A percentile compares a stretch with the other conserved stretches of the same genome.
phyloP scores from a whole-genome alignment of 1,140 invertebrate species.

The Teleopsis dalmanni region DNA sequence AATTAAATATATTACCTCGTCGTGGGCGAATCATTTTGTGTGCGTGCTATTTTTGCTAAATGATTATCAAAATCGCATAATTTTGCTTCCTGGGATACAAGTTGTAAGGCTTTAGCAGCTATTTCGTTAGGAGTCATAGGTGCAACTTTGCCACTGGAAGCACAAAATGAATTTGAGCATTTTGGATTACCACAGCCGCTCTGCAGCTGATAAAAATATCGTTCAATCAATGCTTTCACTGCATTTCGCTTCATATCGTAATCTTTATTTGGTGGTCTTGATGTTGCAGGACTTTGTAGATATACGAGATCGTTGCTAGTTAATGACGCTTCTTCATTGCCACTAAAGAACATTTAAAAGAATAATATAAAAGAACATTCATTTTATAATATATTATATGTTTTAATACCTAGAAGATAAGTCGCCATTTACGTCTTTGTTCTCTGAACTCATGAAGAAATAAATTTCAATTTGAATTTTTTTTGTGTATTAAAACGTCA shows the following conservation, averaged over 20 bases:
- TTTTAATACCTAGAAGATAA: neutral
- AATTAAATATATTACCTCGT: conserved; percentile 15
- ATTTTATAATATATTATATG: neutral
- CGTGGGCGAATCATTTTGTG: conserved; percentile 13
- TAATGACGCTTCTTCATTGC: conserved; percentile 10
- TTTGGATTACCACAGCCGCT: conserved; percentile 81
- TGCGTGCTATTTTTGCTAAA: conserved; percentile 57
- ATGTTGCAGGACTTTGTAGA: neutral
- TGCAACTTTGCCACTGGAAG: conserved; percentile 78
- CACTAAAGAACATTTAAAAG: conserved; percentile 1
- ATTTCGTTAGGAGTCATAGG: conserved; percentile 78
- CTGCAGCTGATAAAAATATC: conserved; percentile 85
- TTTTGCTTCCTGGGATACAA: conserved; percentile 75
- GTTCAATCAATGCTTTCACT: conserved; percentile 79
- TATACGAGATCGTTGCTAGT: conserved; percentile 4
- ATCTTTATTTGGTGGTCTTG: conserved; percentile 5
- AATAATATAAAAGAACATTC: neutral
- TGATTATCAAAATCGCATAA: conserved; percentile 62
- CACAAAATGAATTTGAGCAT: conserved; percentile 80
- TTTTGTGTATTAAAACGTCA: too few relatives aligned
- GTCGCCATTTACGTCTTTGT: conserved; percentile 2
- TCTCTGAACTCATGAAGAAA: conserved; percentile 1
- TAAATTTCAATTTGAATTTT: neutral
- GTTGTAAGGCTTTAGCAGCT: conserved; percentile 75
- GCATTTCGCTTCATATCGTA: conserved; percentile 81